Evolutionary conservation across 1,140 invertebrate species (phyloP), one percentile per base, ranked within the genome.

Genomic region (Telenomus remus): DNA sequence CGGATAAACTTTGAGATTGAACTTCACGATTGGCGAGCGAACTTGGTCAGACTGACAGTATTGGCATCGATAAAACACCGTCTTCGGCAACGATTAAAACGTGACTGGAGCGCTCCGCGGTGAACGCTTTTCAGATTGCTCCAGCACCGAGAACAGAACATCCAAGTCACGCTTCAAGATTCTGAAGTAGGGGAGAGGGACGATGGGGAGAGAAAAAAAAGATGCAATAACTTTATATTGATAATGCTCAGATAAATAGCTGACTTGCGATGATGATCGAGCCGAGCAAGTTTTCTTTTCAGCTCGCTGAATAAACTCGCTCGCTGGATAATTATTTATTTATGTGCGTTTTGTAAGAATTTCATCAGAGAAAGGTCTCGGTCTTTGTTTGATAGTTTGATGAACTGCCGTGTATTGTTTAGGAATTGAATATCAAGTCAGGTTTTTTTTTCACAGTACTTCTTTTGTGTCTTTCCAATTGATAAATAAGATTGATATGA

Each of bases 151-250:
- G 34, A 72, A 48, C 49, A 1, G 44, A 61, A 35, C 53, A 37
- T 1, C 65, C 13, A 42, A 64, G 70, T 66, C 55, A 73, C 70
- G 70, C 61, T 63, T 47, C 51, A 11, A 57, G 60, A 61, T 68
- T 63, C 63, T 55, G 12, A 27, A 15, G 13, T 12, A 13, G 33
- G 12, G 11, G 15, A 11, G 43, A n/a, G n/a, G n/a, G n/a, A 44
- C 50, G 61, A 55, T 43, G 57, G 14, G 55, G 46, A 46, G 47
- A n/a, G 42, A 7, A 9, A 10, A 56, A 49, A 66, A 73, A 66
- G 66, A 66, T 34, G 56, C 63, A 65, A 65, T 65, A 60, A 66
- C 46, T 33, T 12, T 13, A n/a, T n/a, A 11, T 16, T 61, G 27
- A 6, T 13, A 47, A 11, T 54, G 19, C 10, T 48, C 47, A 35